phyloP scores from a whole-genome alignment of 2,113 vertebrate genomes.

The Pagrus major region DNA sequence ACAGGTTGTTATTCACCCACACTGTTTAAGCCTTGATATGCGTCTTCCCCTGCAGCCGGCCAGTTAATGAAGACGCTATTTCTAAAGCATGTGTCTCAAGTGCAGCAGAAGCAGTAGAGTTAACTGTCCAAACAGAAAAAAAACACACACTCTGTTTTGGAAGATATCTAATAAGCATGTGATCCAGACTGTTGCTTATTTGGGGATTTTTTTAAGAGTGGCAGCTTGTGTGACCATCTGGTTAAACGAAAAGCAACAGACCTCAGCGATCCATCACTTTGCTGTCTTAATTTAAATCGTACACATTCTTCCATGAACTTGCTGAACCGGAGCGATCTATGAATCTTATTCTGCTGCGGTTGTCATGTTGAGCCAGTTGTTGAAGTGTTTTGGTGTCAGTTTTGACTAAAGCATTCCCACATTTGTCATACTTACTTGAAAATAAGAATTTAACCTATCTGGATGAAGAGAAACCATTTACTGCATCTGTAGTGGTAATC shows the following conservation, averaged over 20 bases:
- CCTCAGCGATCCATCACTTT: conserved; percentile 35
- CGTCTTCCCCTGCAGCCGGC: conserved; percentile 10
- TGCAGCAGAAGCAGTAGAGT: conserved; percentile 3
- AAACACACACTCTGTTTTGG: background rate
- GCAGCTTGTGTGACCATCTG: conserved; percentile 69
- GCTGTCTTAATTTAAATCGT: conserved; percentile 11
- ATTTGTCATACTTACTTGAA: background rate
- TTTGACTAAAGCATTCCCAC: background rate
- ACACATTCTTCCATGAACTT: conserved; percentile 16
- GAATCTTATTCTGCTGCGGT: conserved; percentile 1
- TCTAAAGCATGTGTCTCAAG: conserved; percentile 30
- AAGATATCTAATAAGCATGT: conserved; percentile 1
- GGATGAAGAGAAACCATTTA: background rate
- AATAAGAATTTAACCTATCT: background rate
- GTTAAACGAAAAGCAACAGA: conserved; percentile 34
- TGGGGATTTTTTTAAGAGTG: conserved; percentile 5
- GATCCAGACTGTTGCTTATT: conserved; percentile 23
- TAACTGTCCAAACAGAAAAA: background rate
- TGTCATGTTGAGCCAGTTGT: background rate
- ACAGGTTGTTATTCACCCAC: conserved; percentile 50
- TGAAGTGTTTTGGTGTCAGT: background rate
- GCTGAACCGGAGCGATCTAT: conserved; percentile 1
- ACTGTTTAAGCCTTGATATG: background rate
- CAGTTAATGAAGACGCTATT: conserved; percentile 49
- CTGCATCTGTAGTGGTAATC: no score